phyloP scores from a whole-genome alignment of 2,113 vertebrate species.

The Sclerurus mexicanus region DNA sequence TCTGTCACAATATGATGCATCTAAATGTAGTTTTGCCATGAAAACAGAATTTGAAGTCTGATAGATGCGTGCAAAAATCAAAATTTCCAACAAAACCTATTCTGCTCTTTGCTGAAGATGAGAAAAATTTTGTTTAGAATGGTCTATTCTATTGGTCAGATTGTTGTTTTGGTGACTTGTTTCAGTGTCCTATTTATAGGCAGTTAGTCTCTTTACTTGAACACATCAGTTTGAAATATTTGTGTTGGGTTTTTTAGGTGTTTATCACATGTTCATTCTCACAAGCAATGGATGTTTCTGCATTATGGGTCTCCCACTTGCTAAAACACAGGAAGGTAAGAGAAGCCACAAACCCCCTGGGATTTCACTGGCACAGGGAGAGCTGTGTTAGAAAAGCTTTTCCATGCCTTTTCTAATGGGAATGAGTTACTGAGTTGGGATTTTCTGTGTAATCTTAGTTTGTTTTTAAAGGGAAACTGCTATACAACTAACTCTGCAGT shows the following conservation, averaged over 20 bases:
- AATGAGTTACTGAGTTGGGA: not conserved
- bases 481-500: not conserved
- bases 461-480: not conserved
- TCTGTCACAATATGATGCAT: not conserved
- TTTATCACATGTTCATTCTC: conserved; percentile 85
- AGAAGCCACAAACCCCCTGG: not conserved
- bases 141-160: not conserved
- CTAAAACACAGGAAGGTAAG: conserved; percentile 84
- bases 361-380: not conserved
- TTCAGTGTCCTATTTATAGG: not conserved
- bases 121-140: not conserved
- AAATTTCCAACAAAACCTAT: not conserved
- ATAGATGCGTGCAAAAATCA: not conserved
- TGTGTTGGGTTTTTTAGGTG: conserved; percentile 68
- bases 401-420: not conserved
- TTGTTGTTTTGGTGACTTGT: not conserved
- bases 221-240: not conserved
- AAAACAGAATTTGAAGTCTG: not conserved
- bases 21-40: not conserved
- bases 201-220: not conserved
- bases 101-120: not conserved
- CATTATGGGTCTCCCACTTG: conserved; percentile 85
- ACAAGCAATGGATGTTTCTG: conserved; percentile 85
- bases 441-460: not conserved
- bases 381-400: not conserved